Evolutionary conservation across 2,797 vertebrate species (phyloP).

Genomic region (Rhadinocentrus ornatus): DNA sequence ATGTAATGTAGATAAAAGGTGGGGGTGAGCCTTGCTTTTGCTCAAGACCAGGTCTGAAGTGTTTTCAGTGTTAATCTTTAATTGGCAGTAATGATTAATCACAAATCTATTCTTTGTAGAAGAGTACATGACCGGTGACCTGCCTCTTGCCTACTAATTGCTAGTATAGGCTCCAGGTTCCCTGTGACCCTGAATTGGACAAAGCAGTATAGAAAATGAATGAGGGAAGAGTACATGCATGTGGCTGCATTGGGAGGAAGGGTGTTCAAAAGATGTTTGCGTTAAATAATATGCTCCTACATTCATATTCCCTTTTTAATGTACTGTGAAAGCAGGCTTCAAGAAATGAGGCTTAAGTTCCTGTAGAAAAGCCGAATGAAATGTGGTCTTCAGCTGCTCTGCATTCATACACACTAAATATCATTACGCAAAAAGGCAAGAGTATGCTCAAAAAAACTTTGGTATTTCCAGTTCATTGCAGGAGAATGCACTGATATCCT

Average conservation of each 20-base stretch:
- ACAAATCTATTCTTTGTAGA: not conserved
- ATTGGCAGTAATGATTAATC: not conserved
- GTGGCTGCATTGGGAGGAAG: not conserved
- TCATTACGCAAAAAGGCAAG: not conserved
- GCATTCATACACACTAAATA: not conserved
- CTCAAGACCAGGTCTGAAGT: slow-evolving; percentile 1
- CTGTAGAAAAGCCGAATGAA: not conserved
- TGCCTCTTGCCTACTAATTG: too few relatives aligned
- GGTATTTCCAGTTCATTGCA: slow-evolving; percentile 1
- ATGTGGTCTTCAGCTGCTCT: not conserved
- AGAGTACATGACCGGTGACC: not conserved
- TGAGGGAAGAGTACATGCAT: not conserved
- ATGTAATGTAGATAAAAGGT: slow-evolving; percentile 9
- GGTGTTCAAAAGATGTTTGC: not conserved
- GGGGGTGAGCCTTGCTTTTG: slow-evolving; percentile 7
- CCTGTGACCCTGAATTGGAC: too few relatives aligned
- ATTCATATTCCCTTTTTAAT: not conserved
- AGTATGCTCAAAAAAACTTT: not conserved
- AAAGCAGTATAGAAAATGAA: too few relatives aligned
- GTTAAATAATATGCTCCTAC: not conserved
- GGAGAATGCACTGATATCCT: not conserved
- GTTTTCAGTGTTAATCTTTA: not conserved
- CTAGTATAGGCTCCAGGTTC: too few relatives aligned
- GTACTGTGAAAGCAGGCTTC: not conserved
- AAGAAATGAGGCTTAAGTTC: not conserved